A percentile compares a stretch with the other conserved stretches of the same genome.
Evolutionary conservation across 2,797 vertebrate genomes (phyloP).

Genomic region (Novumbra hubbsi): DNA sequence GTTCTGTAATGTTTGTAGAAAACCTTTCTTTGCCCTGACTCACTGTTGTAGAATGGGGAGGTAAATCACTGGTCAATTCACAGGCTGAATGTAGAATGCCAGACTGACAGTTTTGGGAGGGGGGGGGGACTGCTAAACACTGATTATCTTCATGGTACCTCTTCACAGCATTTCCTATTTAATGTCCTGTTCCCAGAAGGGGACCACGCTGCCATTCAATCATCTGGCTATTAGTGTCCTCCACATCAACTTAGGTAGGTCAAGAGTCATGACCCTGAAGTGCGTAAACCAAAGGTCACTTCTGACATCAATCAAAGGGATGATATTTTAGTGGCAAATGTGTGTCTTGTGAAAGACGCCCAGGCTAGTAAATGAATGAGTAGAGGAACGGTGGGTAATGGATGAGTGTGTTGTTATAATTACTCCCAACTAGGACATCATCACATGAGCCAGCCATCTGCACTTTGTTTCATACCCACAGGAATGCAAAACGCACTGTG

Average conservation of each 20-base stretch:
- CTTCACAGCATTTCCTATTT: constrained; percentile 11
- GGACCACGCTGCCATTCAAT: neutral
- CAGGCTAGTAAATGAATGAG: neutral
- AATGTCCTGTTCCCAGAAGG: constrained; percentile 9
- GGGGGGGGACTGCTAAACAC: constrained; percentile 41
- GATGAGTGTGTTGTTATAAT: constrained; percentile 58
- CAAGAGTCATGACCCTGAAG: constrained; percentile 18
- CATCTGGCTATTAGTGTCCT: constrained; percentile 29
- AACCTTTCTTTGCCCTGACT: constrained; percentile 26
- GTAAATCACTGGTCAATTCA: constrained; percentile 29
- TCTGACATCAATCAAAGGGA: constrained; percentile 34
- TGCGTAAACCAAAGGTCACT: constrained; percentile 34
- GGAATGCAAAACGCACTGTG: constrained; percentile 24
- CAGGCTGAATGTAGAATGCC: constrained; percentile 29
- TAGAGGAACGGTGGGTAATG: constrained; percentile 20
- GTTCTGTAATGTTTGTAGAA: constrained; percentile 36
- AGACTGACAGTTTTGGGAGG: constrained; percentile 35
- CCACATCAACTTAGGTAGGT: constrained; percentile 31
- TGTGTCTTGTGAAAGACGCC: constrained; percentile 58
- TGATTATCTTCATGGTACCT: constrained; percentile 48
- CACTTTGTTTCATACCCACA: neutral
- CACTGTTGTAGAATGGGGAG: constrained; percentile 23
- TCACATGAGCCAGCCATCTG: constrained; percentile 20
- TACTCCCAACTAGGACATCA: constrained; percentile 24
- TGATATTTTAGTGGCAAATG: constrained; percentile 56